Percentiles rank a stretch among this genome's conserved stretches.
Evolutionary conservation across 2,888 invertebrate genomes (phyloP).

Genomic region (Hololepta plana): DNA sequence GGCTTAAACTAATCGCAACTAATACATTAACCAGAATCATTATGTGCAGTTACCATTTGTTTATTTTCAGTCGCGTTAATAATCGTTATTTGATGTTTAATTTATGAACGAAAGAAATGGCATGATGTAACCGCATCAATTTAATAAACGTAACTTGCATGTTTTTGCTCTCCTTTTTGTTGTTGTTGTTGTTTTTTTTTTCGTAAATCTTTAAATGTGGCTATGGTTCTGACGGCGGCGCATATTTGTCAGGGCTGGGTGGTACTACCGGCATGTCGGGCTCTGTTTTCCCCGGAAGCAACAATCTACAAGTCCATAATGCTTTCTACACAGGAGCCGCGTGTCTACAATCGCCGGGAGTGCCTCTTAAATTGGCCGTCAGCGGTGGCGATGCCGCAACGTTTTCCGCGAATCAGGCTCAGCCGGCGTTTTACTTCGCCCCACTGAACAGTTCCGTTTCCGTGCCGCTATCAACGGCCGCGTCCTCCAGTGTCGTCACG

Average conservation of each 20-base stretch:
- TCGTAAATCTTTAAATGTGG: neutral
- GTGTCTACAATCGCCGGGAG: conserved; percentile 18
- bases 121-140: too few species aligned
- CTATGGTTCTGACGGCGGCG: conserved; percentile 12
- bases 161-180: neutral
- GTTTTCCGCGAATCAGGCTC: conserved; percentile 28
- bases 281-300: conserved; percentile 22
- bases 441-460: conserved; percentile 28
- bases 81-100: too few species aligned
- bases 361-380: conserved; percentile 18
- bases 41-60: too few species aligned
- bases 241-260: conserved; percentile 25
- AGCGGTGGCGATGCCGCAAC: conserved; percentile 10
- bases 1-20: too few species aligned
- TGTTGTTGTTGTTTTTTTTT: neutral
- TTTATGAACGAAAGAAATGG: too few species aligned
- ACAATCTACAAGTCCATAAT: conserved; percentile 28
- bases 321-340: conserved; percentile 26
- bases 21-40: too few species aligned
- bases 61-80: too few species aligned
- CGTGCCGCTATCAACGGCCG: conserved; percentile 21
- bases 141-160: neutral
- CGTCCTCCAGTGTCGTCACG: conserved; percentile 12
- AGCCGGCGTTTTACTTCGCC: conserved; percentile 31
- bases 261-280: conserved; percentile 22